phyloP scores from a whole-genome alignment of 2,113 vertebrate genomes.

The Sander vitreus region DNA sequence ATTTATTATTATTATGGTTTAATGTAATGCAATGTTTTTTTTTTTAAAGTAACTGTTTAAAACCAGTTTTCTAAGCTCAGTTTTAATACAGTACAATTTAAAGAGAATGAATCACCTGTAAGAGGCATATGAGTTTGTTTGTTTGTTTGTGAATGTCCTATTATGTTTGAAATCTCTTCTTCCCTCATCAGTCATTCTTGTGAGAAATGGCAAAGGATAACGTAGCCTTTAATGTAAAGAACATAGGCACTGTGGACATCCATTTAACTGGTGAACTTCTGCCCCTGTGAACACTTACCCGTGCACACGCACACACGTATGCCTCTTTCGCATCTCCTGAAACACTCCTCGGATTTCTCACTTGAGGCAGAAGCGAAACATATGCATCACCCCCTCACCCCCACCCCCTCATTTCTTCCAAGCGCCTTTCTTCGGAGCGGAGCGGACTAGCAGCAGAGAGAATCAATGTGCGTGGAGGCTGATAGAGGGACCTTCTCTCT shows the following conservation, averaged over 20 bases:
- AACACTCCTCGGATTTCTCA: slow-evolving; percentile 7
- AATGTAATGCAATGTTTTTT: too few species aligned
- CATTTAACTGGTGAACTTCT: slow-evolving; percentile 25
- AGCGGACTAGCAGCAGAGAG: background rate
- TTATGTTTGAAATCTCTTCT: background rate
- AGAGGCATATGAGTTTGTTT: background rate
- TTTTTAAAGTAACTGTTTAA: background rate
- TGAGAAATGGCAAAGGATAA: background rate
- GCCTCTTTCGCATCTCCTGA: background rate
- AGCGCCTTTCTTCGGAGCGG: background rate
- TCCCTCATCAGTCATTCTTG: background rate
- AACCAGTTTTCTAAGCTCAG: background rate
- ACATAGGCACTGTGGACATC: background rate
- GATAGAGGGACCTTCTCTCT: slow-evolving; percentile 9
- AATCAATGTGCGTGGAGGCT: background rate
- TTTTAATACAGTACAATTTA: background rate
- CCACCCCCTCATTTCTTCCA: background rate
- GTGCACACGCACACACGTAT: background rate
- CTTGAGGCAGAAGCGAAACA: background rate
- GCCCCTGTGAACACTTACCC: background rate
- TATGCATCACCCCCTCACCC: background rate
- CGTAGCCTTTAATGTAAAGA: background rate
- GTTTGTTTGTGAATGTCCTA: background rate
- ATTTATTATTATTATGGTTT: too few species aligned
- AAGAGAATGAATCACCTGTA: background rate